Base-by-base conservation (phyloP, 2,797 vertebrate genomes). In the Sebastes itinus region DNA sequence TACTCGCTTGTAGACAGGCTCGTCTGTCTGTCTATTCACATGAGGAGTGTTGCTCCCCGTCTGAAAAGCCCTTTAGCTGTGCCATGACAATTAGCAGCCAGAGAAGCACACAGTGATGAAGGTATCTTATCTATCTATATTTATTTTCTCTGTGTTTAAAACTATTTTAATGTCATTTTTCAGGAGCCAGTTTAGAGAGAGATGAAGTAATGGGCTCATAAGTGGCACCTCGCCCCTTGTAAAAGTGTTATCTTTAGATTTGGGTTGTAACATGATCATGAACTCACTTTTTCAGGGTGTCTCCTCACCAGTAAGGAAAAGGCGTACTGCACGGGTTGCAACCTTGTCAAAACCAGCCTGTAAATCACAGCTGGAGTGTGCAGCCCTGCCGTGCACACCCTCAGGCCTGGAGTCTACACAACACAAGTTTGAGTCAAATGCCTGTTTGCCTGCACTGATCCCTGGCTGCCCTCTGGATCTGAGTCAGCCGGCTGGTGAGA, bases 281-380 rank as follows among this genome's bases (percentile, higher is more conserved):
- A 78, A 78, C 75, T 77, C 35, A 38, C 73, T 78, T 78, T 63
- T 88, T 87, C 61, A 54, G 87, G 73, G 75, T 67, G 82, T 87
- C 87, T 89, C 80, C 86, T 82, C 79, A 27, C 75, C 81, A 75
- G 77, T 75, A 60, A 87, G 83, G 83, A 80, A 89, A 91, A 58
- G 82, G 77, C 54, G 58, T 59, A 75, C 33, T 62, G 71, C 80
- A 77, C 74, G 71, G 85, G 75, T 82, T 91, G 56, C 72, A 90
- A 87, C 84, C 75, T 77, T 89, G 87, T 92, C 91, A 91, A 85
- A 91, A 86, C n/a, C 82, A 89, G 91, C 78, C 86, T 81, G 82
- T 94, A 94, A 95, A 95, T 95, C 94, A 94, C 76, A 86, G 78
- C 76, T 61, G 52, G 67, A 42, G 60, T 33, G 52, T n/a, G 3